Conservation (phyloP, 2,888 invertebrate genomes). For the Schrankia costaestrigalis region DNA sequence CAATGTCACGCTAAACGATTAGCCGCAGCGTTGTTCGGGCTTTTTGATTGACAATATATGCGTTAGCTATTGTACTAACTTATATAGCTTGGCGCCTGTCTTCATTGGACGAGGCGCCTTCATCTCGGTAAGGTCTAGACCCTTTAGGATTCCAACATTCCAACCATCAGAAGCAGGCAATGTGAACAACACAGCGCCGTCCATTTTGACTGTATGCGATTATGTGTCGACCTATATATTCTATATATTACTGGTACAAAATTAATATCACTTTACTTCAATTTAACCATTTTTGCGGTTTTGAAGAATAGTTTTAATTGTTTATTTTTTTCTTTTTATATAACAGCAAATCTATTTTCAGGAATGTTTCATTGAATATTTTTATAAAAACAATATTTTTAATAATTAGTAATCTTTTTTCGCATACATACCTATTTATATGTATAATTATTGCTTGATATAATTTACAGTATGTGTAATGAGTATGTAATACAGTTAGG, state of each 20-base stretch:
- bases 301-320: slow-evolving; percentile 6
- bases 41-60: slow-evolving; percentile 66
- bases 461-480: slow-evolving; percentile 20
- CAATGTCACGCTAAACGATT: slow-evolving; percentile 49
- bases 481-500: slow-evolving; percentile 21
- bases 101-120: slow-evolving; percentile 10
- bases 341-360: slow-evolving; percentile 35
- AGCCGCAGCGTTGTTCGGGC: slow-evolving; percentile 49
- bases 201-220: slow-evolving; percentile 42
- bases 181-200: slow-evolving; percentile 45
- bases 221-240: slow-evolving; percentile 17
- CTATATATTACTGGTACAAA: no score
- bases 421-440: slow-evolving; percentile 27
- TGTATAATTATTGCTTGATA: slow-evolving; percentile 15
- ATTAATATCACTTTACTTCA: slow-evolving; percentile 1
- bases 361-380: slow-evolving; percentile 38
- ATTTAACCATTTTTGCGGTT: slow-evolving; percentile 3
- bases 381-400: slow-evolving; percentile 34
- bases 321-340: slow-evolving; percentile 13
- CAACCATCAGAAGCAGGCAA: slow-evolving; percentile 26
- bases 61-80: slow-evolving; percentile 35
- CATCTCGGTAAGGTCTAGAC: slow-evolving; percentile 24
- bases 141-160: slow-evolving; percentile 21
- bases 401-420: slow-evolving; percentile 23
- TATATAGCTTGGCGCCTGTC: slow-evolving; percentile 24